Conservation (phyloP, 2,888 invertebrate genomes). For the Plagodis dolabraria region DNA sequence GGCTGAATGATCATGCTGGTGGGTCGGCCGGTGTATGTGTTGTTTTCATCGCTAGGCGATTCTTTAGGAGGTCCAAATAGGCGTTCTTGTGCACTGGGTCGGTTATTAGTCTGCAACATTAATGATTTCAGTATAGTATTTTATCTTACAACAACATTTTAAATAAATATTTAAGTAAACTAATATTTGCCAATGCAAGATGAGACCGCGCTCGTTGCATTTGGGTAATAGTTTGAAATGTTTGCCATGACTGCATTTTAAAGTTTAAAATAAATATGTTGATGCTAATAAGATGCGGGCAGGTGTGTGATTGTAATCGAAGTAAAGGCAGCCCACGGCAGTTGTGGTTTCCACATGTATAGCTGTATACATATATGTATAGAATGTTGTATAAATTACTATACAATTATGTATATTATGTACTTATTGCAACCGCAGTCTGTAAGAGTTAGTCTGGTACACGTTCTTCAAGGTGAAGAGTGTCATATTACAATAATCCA, state of each 20-base stretch:
- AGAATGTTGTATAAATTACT: too few relatives aligned
- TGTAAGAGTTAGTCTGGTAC: too few relatives aligned
- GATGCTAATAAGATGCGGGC: not conserved
- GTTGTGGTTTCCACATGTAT: conserved; percentile 5
- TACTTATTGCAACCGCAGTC: too few relatives aligned
- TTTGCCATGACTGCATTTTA: conserved; percentile 16
- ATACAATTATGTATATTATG: too few relatives aligned
- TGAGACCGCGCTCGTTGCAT: conserved; percentile 3
- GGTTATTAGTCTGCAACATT: conserved; percentile 45
- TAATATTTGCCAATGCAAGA: conserved; percentile 9
- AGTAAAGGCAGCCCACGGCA: not conserved
- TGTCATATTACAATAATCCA: too few relatives aligned
- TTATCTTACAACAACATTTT: too few relatives aligned
- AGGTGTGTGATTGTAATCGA: not conserved
- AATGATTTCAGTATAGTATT: not conserved
- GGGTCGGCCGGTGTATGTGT: conserved; percentile 70
- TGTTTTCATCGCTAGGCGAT: conserved; percentile 60
- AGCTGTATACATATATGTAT: too few relatives aligned
- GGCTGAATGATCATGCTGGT: conserved; percentile 75
- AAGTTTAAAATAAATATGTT: conserved; percentile 1
- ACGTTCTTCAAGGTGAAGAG: too few relatives aligned
- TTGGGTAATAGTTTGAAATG: conserved; percentile 4
- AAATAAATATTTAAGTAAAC: not conserved
- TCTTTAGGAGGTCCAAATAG: conserved; percentile 85
- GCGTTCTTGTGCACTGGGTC: conserved; percentile 88